Base-by-base conservation (phyloP, 2,888 invertebrate species). In the Phengaris arion region DNA sequence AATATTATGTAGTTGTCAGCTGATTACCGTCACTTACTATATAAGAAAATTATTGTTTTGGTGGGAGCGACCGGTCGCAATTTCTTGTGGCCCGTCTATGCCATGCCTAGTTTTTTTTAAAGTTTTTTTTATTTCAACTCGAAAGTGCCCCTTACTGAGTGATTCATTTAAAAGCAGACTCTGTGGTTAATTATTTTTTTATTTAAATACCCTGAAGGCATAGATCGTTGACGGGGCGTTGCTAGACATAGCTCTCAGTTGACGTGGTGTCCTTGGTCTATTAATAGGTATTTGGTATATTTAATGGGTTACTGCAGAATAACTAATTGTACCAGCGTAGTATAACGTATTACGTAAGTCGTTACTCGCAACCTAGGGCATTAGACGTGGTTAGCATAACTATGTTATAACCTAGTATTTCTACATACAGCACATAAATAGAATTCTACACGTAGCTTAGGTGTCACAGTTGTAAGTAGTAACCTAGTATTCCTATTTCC, bases 341-440 rank as follows among this genome's bases (percentile, higher is more conserved):
- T 12, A 15, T 15, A 59, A 9, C 55, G 55, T 55, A 4, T 54
- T 22, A 22, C 22, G 22, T 22, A 22, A 22, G 6, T 54, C 54
- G 13, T 3, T 54, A 54, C 13, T 57, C 3, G 59, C 12, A 64
- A 64, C 64, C 64, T 35, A 12, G 64, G 35, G 12, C 35, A 35
- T 59, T 12, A 64, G 35, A 64, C 64, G 45, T 45, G 64, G 64
- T 64, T 64, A 45, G 64, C 64, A 64, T 64, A 64, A 15, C 35
- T 12, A 4, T 52, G 64, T 59, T 64, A 13, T 45, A 64, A 64
- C 55, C n/a, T 55, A 13, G 55, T 55, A 54, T n/a, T n/a, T 12
- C 35, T 35, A 35, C 64, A 64, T 10, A 45, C 22, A 10, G 35
- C 35, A 35, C 35, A 35, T 35, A 35, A 35, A 35, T 48, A 6